Evolutionary conservation across 2,113 vertebrate genomes (phyloP), one percentile per base, ranked within the genome.

Genomic region (Ranitomeya imitator): DNA sequence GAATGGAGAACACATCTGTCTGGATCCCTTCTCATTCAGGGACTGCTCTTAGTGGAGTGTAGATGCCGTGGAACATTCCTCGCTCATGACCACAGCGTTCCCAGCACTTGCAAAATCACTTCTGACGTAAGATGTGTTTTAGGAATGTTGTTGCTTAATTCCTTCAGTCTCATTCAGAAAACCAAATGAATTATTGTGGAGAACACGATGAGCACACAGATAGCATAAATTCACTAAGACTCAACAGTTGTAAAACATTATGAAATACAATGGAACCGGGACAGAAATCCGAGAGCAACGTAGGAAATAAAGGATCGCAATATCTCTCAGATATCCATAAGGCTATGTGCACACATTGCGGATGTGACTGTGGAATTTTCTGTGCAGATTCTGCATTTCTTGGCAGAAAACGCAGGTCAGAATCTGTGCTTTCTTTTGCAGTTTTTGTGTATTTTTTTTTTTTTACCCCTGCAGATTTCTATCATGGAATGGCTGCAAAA

Each of bases 61-160:
- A 81, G 23, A 81, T 37, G 23, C 57, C 57, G 15, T 55, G 79
- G 79, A 81, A 60, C 21, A 74, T 80, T 80, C 79, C 79, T 37
- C 9, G 79, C 52, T 16, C 16, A 45, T 81, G 16, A 61, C 79
- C 16, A 21, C 71, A 74, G 4, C 26, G 11, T 45, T 74, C 26
- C 71, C 71, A 74, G 71, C 31, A 51, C 31, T 74, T 74, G 31
- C 16, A 12, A 31, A 73, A 74, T 23, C 57, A 31, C 26, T 81
- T 60, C 57, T 81, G 79, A 60, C 79, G 55, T 79, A 26, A 16
- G 23, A 59, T 59, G 16, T 37, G 7, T 60, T 61, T 61, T 60
- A 81, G 23, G 0, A 81, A 61, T 60, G n/a, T 31, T 23, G 79
- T 81, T 60, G 8, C 23, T 18, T 81, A 81, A 81, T 37, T 81